phyloP scores from a whole-genome alignment of 2,888 invertebrate genomes.

The Drosophila cognata region DNA sequence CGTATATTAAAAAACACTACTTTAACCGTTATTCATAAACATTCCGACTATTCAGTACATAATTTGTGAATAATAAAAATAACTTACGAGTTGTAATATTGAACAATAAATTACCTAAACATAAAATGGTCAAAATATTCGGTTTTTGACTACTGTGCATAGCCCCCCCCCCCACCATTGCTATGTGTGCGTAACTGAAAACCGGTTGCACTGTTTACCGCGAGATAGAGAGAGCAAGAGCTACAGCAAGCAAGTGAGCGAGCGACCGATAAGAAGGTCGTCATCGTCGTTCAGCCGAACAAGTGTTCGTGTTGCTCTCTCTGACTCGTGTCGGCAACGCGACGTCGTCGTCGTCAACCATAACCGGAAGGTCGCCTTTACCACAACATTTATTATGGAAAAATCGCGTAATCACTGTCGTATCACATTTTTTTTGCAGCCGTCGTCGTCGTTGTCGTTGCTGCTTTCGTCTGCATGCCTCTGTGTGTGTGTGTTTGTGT shows the following conservation, averaged over 20 bases:
- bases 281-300: conserved; percentile 69
- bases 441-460: conserved; percentile 21
- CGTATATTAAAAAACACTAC: neutral
- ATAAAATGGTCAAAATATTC: neutral
- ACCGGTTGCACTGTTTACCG: conserved; percentile 81
- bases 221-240: conserved; percentile 20
- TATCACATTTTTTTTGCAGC: conserved; percentile 62
- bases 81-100: neutral
- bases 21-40: neutral
- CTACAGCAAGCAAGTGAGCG: conserved; percentile 29
- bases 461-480: conserved; percentile 18
- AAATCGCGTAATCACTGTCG: conserved; percentile 82
- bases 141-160: conserved; percentile 26
- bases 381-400: conserved; percentile 82
- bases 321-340: conserved; percentile 41
- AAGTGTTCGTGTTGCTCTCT: conserved; percentile 50
- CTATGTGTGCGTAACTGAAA: conserved; percentile 64
- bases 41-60: neutral
- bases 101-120: neutral
- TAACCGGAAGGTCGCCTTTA: conserved; percentile 83
- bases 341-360: conserved; percentile 46
- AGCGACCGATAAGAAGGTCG: conserved; percentile 69
- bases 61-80: neutral
- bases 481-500: conserved; percentile 12
- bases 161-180: conserved; percentile 17